These are phyloP conservation scores for Colistium nudipinnis DNA, from an alignment of 2,113 vertebrate species.

Conservation along the genomic window DNA sequence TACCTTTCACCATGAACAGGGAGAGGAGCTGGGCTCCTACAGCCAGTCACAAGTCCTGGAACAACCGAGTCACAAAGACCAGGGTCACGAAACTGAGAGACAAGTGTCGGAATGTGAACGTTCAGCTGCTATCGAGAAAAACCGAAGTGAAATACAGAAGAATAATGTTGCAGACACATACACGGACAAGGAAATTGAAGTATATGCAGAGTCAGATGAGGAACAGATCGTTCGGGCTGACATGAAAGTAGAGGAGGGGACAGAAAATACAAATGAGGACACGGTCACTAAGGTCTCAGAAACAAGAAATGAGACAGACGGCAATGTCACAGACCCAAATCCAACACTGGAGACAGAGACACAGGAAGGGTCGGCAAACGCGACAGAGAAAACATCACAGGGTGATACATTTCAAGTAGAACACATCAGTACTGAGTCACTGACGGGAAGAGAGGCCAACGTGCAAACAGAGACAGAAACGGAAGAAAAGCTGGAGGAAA, in stretches of 20 bases:
- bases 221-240: constrained; percentile 23
- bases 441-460: constrained; percentile 21
- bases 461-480: constrained; percentile 27
- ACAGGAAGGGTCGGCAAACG: neutral
- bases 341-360: constrained; percentile 2
- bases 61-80: neutral
- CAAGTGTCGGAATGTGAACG: constrained; percentile 11
- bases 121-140: constrained; percentile 8
- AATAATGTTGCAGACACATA: neutral
- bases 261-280: constrained; percentile 34
- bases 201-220: neutral
- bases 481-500: constrained; percentile 1
- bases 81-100: constrained; percentile 29
- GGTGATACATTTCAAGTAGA: constrained; percentile 3
- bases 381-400: neutral
- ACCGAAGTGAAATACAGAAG: neutral
- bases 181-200: constrained; percentile 1
- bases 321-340: neutral
- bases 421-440: constrained; percentile 37
- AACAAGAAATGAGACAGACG: constrained; percentile 12
- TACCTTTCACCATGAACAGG: neutral
- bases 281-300: constrained; percentile 2
- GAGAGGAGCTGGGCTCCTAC: neutral
- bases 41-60: constrained; percentile 20
- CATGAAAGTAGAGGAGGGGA: constrained; percentile 1